phyloP scores from a whole-genome alignment of 2,888 invertebrate species.

The Dasypogon diadema region DNA sequence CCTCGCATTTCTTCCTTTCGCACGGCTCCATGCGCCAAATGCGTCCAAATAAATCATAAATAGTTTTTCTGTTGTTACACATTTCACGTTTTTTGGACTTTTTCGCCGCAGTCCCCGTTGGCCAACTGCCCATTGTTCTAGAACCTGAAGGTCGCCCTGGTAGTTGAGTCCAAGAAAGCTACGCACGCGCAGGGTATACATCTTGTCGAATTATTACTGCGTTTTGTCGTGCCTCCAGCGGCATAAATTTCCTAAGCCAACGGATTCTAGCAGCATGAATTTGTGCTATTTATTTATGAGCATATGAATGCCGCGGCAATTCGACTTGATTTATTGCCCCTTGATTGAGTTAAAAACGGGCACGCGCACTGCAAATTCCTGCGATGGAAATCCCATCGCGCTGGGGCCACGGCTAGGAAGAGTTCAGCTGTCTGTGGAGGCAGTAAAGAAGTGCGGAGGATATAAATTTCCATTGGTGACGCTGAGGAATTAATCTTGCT shows the following conservation, averaged over 20 bases:
- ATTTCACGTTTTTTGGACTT: not conserved
- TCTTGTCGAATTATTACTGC: not conserved
- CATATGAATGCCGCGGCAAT: not conserved
- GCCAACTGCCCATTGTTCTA: not conserved
- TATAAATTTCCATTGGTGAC: too few relatives aligned
- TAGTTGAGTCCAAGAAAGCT: not conserved
- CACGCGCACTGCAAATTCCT: not conserved
- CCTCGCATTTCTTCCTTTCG: not conserved
- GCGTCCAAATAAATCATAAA: not conserved
- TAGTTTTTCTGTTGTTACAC: too few relatives aligned
- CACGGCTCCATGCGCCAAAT: not conserved
- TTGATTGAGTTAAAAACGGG: not conserved
- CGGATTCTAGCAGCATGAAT: slow-evolving; percentile 24
- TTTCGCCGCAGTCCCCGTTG: not conserved
- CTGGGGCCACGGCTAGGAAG: too few relatives aligned
- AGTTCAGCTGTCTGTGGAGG: too few relatives aligned
- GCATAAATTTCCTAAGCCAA: slow-evolving; percentile 23
- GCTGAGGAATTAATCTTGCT: too few relatives aligned
- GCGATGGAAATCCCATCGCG: not conserved
- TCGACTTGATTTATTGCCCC: not conserved
- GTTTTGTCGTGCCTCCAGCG: slow-evolving; percentile 5
- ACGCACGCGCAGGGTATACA: not conserved
- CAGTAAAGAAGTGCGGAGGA: too few relatives aligned
- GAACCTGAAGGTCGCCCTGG: not conserved
- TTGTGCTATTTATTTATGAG: slow-evolving; percentile 20